Conservation (phyloP, 1,140 invertebrate genomes). For the Medauroidea extradentata region DNA sequence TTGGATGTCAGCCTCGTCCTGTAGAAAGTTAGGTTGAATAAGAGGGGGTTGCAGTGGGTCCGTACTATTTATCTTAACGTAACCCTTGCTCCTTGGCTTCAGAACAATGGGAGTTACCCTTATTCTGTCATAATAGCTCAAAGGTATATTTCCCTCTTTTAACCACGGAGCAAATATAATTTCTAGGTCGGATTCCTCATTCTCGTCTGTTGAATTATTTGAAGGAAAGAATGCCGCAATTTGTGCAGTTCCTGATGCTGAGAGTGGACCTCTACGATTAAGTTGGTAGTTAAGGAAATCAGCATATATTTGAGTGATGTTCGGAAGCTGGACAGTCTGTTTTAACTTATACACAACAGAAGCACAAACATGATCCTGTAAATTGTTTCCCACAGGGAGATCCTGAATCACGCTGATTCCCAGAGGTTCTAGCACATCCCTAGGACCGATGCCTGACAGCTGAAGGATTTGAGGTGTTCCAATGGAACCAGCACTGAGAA, state of each 20-base stretch:
- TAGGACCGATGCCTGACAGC: background rate
- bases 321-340: too few species aligned
- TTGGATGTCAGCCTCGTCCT: too few species aligned
- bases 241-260: too few species aligned
- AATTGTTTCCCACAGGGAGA: background rate
- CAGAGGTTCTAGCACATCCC: background rate
- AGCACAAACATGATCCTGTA: background rate
- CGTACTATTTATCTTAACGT: constrained; percentile 48
- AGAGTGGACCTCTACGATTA: too few species aligned
- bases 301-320: too few species aligned
- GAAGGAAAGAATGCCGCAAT: too few species aligned
- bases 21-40: constrained; percentile 60
- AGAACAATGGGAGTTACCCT: constrained; percentile 42
- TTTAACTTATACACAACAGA: too few species aligned
- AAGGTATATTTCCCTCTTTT: background rate
- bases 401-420: background rate
- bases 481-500: constrained; percentile 45
- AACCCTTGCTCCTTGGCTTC: constrained; percentile 54
- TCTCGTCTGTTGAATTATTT: too few species aligned
- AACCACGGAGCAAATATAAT: too few species aligned
- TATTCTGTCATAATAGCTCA: constrained; percentile 29
- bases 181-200: too few species aligned
- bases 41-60: constrained; percentile 58
- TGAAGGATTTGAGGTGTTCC: background rate
- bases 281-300: too few species aligned